Evolutionary conservation across 2,113 vertebrate genomes (phyloP).

Genomic region (Hemichromis elongatus): DNA sequence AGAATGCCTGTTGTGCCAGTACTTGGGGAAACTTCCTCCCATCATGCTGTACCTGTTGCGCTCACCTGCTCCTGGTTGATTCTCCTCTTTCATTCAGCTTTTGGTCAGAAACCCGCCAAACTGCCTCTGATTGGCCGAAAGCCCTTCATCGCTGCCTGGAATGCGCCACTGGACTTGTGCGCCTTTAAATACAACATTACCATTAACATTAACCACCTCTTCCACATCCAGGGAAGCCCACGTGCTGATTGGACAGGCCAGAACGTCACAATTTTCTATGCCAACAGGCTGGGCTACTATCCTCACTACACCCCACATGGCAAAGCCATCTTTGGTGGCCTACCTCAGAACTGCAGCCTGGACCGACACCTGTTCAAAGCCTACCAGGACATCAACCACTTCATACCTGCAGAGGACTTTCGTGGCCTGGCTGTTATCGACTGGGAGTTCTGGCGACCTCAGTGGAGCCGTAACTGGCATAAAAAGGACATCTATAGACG

Average conservation of each 20-base stretch:
- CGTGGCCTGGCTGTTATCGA: slow-evolving; percentile 76
- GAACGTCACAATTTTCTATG: slow-evolving; percentile 83
- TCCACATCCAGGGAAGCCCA: slow-evolving; percentile 75
- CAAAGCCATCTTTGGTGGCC: slow-evolving; percentile 67
- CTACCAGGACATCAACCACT: slow-evolving; percentile 68
- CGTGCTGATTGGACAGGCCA: slow-evolving; percentile 75
- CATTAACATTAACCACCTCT: slow-evolving; percentile 71
- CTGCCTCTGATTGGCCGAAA: slow-evolving; percentile 73
- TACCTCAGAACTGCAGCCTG: slow-evolving; percentile 79
- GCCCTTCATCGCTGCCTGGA: slow-evolving; percentile 79
- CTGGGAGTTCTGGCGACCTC: slow-evolving; percentile 79
- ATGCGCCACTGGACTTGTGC: slow-evolving; percentile 75
- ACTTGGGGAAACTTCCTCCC: slow-evolving; percentile 63
- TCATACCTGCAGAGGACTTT: slow-evolving; percentile 76
- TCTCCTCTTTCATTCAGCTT: slow-evolving; percentile 59
- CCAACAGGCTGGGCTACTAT: slow-evolving; percentile 78
- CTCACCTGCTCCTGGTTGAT: slow-evolving; percentile 58
- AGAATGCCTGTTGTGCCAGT: slow-evolving; percentile 61
- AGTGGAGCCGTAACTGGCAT: slow-evolving; percentile 76
- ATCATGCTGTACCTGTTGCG: slow-evolving; percentile 49
- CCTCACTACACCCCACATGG: slow-evolving; percentile 74
- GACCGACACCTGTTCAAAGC: slow-evolving; percentile 75
- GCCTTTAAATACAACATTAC: slow-evolving; percentile 69
- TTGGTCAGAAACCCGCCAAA: slow-evolving; percentile 73
- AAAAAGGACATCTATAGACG: slow-evolving; percentile 73